Evolutionary conservation across 2,797 vertebrate species (phyloP), one percentile per base, ranked within the genome.

Genomic region (Platalea minor): DNA sequence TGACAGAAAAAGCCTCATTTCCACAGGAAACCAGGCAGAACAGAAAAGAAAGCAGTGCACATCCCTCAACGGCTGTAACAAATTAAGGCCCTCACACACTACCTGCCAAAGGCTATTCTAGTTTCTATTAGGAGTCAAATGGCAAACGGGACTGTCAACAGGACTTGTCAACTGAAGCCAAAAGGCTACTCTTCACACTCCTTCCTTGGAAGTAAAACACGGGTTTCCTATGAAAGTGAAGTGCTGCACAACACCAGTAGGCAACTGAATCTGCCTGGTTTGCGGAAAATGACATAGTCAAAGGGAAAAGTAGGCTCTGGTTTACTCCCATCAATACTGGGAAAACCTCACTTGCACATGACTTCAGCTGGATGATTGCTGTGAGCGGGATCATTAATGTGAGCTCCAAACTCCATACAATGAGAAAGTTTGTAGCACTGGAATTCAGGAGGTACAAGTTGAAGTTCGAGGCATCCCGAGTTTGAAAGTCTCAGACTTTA

Each of bases 21-120:
- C 67, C 67, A 56, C 43, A 67, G 87, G 72, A 96, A 93, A 81
- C 50, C 54, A 89, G 78, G 87, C 76, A 93, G 65, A 91, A 91
- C 41, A 84, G 60, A 68, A 63, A 81, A 84, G 53, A 89, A 95
- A 70, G 85, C 11, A 43, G 67, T 11, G 43, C 31, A 39, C 33
- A 54, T 70, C 39, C 39, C 46, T 68, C 46, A 46, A 85, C 1
- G 24, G 35, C 75, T 67, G 29, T 60, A 91, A 77, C 51, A 89
- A 85, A 92, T 85, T 50, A 82, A 53, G 26, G 78, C 10, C 43
- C 45, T 74, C 2, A 5, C 0, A 0, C 18, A 53, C 14, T 17
- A 29, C 60, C 76, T 89, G 78, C 45, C 35, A 93, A 88, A 80
- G 45, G 41, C 64, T 83, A 23, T 73, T 89, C 59, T 23, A 51